A percentile compares a stretch with the other conserved stretches of the same genome.
These are phyloP conservation scores for Polydesmus complanatus DNA, from an alignment of 2,888 invertebrate species.

Conservation along the genomic window DNA sequence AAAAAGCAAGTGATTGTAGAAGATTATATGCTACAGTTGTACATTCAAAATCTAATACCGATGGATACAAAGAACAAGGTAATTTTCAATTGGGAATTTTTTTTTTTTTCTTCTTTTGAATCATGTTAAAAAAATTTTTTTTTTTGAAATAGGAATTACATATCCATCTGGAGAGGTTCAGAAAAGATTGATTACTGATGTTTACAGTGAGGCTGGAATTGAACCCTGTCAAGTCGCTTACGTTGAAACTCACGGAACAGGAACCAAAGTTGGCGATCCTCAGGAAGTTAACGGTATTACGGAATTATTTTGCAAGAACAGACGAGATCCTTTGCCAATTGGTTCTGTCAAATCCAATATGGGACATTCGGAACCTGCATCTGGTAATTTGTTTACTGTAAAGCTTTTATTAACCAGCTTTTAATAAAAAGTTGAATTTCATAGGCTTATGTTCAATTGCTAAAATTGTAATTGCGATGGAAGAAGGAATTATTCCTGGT, in stretches of 20 bases:
- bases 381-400: slow-evolving; percentile 33
- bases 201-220: slow-evolving; percentile 68
- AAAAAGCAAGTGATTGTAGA: slow-evolving; percentile 58
- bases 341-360: slow-evolving; percentile 98
- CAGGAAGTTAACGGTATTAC: slow-evolving; percentile 92
- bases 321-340: slow-evolving; percentile 64
- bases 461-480: slow-evolving; percentile 86
- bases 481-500: slow-evolving; percentile 69
- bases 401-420: not conserved
- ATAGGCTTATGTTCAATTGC: slow-evolving; percentile 73
- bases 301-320: slow-evolving; percentile 72
- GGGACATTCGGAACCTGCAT: slow-evolving; percentile 94
- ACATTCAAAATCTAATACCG: slow-evolving; percentile 80
- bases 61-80: slow-evolving; percentile 82
- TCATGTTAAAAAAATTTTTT: not conserved
- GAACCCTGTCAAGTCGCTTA: slow-evolving; percentile 72
- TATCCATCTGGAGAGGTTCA: slow-evolving; percentile 49
- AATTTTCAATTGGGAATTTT: not conserved
- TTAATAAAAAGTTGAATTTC: slow-evolving; percentile 7
- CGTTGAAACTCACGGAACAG: slow-evolving; percentile 97
- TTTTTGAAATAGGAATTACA: slow-evolving; percentile 34
- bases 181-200: slow-evolving; percentile 50
- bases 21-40: slow-evolving; percentile 75
- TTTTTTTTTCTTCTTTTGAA: not conserved
- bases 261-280: slow-evolving; percentile 96